A percentile compares a stretch with the other conserved stretches of the same genome.
Conservation (phyloP, 2,888 invertebrate genomes). For the Agrilus cyanescens region DNA sequence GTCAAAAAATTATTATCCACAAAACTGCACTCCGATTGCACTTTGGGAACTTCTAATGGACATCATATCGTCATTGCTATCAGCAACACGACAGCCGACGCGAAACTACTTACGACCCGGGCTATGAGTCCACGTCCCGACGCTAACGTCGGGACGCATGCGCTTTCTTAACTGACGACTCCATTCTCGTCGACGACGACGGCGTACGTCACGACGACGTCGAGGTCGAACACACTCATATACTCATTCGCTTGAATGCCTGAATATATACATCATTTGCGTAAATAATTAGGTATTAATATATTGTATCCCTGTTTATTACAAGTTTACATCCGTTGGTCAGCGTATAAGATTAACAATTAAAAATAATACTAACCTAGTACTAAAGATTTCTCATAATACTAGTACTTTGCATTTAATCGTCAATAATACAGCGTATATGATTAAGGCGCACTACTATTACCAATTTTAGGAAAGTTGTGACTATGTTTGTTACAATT, state of each 20-base stretch:
- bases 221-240: neutral
- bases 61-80: conserved; percentile 54
- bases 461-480: too few relatives aligned
- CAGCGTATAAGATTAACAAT: too few relatives aligned
- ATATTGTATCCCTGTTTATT: too few relatives aligned
- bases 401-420: too few relatives aligned
- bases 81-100: conserved; percentile 47
- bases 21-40: conserved; percentile 13
- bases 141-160: conserved; percentile 30
- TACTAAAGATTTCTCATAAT: too few relatives aligned
- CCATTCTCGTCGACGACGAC: conserved; percentile 27
- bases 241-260: neutral
- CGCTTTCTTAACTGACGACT: conserved; percentile 25
- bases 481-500: too few relatives aligned
- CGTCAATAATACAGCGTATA: too few relatives aligned
- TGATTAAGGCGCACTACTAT: too few relatives aligned
- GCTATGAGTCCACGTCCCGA: conserved; percentile 31
- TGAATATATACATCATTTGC: neutral
- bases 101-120: conserved; percentile 51
- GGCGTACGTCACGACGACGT: conserved; percentile 33
- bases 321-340: too few relatives aligned
- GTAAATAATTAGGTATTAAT: too few relatives aligned
- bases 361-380: too few relatives aligned
- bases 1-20: conserved; percentile 2
- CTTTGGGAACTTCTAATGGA: conserved; percentile 35